Evolutionary conservation across 1,140 invertebrate genomes (phyloP).

Genomic region (Trachelipus rathkii): DNA sequence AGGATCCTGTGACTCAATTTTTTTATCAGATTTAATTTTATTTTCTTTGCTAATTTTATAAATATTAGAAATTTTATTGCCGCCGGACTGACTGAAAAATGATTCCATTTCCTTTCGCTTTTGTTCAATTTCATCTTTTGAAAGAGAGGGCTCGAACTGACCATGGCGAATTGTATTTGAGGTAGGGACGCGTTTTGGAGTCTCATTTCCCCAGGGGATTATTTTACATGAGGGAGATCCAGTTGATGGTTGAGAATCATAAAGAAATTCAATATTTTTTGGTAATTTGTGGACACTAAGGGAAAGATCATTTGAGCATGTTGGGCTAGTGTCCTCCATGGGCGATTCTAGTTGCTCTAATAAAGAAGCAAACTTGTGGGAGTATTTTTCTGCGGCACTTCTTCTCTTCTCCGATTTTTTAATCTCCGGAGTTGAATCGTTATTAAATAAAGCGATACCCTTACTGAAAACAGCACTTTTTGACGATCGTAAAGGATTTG

Average conservation of each 20-base stretch:
- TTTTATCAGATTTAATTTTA: background rate
- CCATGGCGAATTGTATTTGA: background rate
- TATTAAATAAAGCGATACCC: background rate
- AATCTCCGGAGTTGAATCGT: background rate
- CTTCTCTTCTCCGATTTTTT: background rate
- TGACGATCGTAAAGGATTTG: background rate
- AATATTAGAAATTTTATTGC: background rate
- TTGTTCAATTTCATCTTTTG: background rate
- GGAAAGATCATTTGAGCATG: too few relatives aligned
- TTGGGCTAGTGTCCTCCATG: background rate
- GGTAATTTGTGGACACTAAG: too few relatives aligned
- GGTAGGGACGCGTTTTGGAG: background rate
- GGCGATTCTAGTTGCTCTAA: background rate
- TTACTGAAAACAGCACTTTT: constrained; percentile 1
- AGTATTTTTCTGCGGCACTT: background rate
- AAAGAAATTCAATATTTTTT: too few relatives aligned
- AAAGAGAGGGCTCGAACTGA: constrained; percentile 5
- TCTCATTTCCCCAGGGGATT: background rate
- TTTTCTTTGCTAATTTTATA: background rate
- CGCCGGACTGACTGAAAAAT: background rate
- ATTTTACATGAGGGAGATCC: background rate
- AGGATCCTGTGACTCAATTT: background rate
- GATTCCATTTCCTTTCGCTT: constrained; percentile 1
- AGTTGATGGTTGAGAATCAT: too few relatives aligned
- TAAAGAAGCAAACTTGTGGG: background rate